Conservation (phyloP, 2,797 vertebrate species). For the Spatula versicolor region DNA sequence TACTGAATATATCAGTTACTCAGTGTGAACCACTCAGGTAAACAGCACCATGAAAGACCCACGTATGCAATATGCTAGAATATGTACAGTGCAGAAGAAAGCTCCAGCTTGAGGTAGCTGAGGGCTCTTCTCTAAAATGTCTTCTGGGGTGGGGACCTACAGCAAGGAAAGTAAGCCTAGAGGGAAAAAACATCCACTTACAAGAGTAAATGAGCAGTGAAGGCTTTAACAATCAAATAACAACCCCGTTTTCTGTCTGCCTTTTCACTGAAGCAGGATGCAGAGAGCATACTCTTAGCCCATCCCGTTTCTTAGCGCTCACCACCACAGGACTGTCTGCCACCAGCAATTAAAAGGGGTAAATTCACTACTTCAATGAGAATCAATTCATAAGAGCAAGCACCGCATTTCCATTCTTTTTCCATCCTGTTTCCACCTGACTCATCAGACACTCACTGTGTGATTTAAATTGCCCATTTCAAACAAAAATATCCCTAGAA, state of each 20-base stretch:
- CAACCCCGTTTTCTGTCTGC: not conserved
- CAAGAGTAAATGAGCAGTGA: not conserved
- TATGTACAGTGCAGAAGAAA: not conserved
- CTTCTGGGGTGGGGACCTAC: not conserved
- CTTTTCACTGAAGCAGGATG: not conserved
- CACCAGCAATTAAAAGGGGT: not conserved
- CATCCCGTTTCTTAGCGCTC: not conserved
- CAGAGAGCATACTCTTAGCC: not conserved
- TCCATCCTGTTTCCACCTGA: not conserved
- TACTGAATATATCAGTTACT: not conserved
- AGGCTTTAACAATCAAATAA: not conserved
- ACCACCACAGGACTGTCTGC: not conserved
- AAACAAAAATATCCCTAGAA: not conserved
- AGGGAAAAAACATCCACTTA: not conserved
- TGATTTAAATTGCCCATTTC: not conserved
- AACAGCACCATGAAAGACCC: not conserved
- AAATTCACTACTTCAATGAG: not conserved
- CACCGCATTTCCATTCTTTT: not conserved
- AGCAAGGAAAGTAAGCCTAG: not conserved
- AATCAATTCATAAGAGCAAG: not conserved
- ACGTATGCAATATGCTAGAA: not conserved
- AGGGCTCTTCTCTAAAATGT: not conserved
- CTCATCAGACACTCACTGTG: not conserved
- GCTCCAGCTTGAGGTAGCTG: not conserved
- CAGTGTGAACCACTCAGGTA: not conserved